Evolutionary conservation across 2,113 vertebrate species (phyloP).

Genomic region (mouse (Mus musculus)): DNA sequence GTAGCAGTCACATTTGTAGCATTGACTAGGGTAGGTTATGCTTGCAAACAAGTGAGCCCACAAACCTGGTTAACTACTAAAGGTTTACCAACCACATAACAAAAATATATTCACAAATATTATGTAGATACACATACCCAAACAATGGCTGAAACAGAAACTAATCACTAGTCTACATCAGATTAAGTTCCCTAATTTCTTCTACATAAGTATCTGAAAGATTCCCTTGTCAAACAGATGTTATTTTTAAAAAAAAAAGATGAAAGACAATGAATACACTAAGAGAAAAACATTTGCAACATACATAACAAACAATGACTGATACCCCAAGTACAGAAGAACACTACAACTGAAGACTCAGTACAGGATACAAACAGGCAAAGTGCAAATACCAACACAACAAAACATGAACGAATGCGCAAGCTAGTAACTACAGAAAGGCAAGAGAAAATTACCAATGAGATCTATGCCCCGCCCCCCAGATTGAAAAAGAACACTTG

Average conservation of each 20-base stretch:
- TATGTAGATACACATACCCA: neutral
- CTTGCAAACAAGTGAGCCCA: neutral
- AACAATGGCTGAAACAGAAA: neutral
- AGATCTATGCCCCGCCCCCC: neutral
- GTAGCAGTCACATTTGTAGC: neutral
- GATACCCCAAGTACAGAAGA: neutral
- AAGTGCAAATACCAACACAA: neutral
- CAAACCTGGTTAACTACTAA: neutral
- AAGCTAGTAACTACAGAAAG: neutral
- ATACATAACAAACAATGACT: neutral
- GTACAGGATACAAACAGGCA: neutral
- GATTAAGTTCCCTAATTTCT: conserved; percentile 27
- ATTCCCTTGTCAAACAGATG: conserved; percentile 42
- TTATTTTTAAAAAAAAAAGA: neutral
- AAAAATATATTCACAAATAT: neutral
- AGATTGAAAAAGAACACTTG: neutral
- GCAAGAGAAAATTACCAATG: neutral
- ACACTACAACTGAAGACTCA: neutral
- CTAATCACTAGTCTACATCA: neutral
- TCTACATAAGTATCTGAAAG: conserved; percentile 34
- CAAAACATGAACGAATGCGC: neutral
- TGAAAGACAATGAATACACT: neutral
- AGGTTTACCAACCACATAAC: neutral
- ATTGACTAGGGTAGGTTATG: neutral
- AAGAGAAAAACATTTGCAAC: conserved; percentile 13